Conservation (phyloP, 2,797 vertebrate genomes). For the Pseudochirops corinnae region DNA sequence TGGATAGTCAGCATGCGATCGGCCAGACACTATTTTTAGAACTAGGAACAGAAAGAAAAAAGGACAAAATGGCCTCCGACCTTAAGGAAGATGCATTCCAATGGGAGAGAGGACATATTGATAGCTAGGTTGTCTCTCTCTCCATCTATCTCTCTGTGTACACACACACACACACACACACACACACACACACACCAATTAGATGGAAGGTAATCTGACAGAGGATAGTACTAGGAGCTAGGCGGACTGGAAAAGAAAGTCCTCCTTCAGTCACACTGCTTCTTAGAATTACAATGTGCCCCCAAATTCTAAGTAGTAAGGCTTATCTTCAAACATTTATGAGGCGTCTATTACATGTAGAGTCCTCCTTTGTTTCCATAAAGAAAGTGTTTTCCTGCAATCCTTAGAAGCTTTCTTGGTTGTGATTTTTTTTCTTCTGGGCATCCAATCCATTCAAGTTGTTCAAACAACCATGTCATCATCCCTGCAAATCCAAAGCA, state of each 20-base stretch:
- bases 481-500: constrained; percentile 36
- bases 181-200: not conserved
- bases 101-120: not conserved
- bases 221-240: not conserved
- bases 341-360: not conserved
- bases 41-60: not conserved
- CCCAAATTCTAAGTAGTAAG: not conserved
- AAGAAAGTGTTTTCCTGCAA: constrained; percentile 34
- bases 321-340: not conserved
- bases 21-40: not conserved
- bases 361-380: not conserved
- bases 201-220: not conserved
- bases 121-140: not conserved
- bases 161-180: too few species aligned
- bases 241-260: not conserved
- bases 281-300: not conserved
- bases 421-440: constrained; percentile 28
- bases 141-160: too few species aligned
- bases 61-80: not conserved
- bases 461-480: constrained; percentile 15
- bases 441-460: constrained; percentile 11
- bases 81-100: not conserved
- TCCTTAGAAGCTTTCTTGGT: constrained; percentile 19
- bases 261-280: not conserved
- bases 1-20: not conserved